phyloP scores from a whole-genome alignment of 2,888 invertebrate species.

The Phengaris arion region DNA sequence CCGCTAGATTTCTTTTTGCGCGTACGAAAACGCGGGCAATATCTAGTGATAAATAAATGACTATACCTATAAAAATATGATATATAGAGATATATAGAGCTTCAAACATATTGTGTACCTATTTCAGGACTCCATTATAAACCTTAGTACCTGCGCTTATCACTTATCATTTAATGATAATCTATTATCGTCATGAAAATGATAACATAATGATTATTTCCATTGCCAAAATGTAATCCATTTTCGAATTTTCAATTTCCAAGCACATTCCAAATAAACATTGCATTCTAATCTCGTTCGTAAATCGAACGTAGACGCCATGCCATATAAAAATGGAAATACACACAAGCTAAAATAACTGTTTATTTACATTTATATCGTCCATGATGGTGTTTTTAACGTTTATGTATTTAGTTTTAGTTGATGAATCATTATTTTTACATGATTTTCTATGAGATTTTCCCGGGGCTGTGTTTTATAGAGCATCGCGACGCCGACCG shows the following conservation, averaged over 20 bases:
- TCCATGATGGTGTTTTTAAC: not conserved
- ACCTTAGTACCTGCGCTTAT: conserved; percentile 1
- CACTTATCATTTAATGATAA: conserved; percentile 6
- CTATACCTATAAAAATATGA: not conserved
- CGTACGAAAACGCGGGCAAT: no score
- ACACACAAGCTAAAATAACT: conserved; percentile 9
- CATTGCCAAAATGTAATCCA: not conserved
- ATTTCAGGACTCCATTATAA: conserved; percentile 12
- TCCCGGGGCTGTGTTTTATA: conserved; percentile 50
- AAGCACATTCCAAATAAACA: conserved; percentile 12
- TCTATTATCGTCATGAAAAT: not conserved
- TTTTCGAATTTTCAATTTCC: conserved; percentile 12
- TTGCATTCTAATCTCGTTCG: conserved; percentile 17
- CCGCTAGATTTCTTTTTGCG: no score
- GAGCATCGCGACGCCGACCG: conserved; percentile 69
- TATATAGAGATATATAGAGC: not conserved
- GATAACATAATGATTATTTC: not conserved
- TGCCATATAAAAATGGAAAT: not conserved
- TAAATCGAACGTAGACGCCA: conserved; percentile 15
- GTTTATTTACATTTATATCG: not conserved
- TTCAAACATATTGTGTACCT: not conserved
- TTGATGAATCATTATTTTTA: conserved; percentile 25
- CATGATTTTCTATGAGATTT: conserved; percentile 35
- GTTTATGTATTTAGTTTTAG: conserved; percentile 2
- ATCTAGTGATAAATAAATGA: not conserved